Base-by-base conservation (phyloP, 2,888 invertebrate species). In the Notodonta ziczac region DNA sequence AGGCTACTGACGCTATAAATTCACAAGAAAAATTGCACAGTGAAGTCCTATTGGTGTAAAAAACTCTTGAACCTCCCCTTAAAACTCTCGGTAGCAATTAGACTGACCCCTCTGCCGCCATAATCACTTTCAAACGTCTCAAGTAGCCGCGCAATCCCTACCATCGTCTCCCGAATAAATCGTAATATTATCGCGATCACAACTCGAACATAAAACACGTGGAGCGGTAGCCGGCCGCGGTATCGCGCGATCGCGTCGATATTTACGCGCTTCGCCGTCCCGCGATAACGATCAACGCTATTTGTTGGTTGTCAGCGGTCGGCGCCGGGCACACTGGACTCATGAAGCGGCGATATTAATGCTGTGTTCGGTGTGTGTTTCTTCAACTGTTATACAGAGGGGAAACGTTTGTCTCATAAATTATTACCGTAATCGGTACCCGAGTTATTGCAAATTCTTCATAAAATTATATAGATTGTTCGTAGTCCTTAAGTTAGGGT, bases 251-350 rank as follows among this genome's bases (percentile, higher is more conserved):
- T 72, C 71, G 71, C 72, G 68, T 66, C 71, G 67, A 67, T 71
- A 70, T 76, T 73, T 74, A 74, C 74, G 70, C 68, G 70, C 69
- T 60, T 64, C 74, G 72, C 69, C 67, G 64, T 75, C 78, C 69
- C 80, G 76, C 85, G 91, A 91, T 91, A 85, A 86, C 83, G 88
- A 92, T 91, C 91, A 81, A 78, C 76, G 78, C 82, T 86, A 84
- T 88, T 89, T 88, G 88, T 88, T 87, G 76, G 66, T 39, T 80
- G 83, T 85, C 82, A 76, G 81, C 75, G 39, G 52, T 72, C 62
- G 61, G 57, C 76, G 39, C 16, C 9, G 78, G 48, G 80, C 70
- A 81, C 79, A 89, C 82, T 67, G 73, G 53, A 75, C 40, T 59
- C 62, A 7, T 14, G 10, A 9, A n/a, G 50, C 50, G 50, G n/a